These are phyloP conservation scores for Eulemur coronatus DNA, from an alignment of 2,797 vertebrate genomes.

Conservation along the genomic window DNA sequence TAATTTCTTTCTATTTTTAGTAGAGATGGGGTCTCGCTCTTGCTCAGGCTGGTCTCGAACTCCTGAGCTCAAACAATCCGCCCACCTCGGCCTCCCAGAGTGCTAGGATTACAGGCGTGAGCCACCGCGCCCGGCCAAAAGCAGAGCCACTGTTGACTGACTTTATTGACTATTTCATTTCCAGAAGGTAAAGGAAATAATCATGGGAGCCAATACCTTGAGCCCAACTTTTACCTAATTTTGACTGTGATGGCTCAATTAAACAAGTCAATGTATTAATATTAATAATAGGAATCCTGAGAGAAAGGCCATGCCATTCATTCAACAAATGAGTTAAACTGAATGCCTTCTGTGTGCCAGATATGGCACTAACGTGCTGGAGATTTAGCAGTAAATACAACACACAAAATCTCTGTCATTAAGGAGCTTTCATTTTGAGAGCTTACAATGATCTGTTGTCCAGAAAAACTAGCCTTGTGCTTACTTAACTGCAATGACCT, in stretches of 20 bases:
- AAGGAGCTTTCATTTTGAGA: neutral
- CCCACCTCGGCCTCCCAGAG: too few relatives aligned
- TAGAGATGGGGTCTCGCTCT: too few relatives aligned
- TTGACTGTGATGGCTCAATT: neutral
- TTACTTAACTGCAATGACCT: neutral
- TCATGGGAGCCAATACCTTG: neutral
- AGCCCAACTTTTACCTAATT: neutral
- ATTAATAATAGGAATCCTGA: neutral
- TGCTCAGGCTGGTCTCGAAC: too few relatives aligned
- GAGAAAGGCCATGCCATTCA: neutral
- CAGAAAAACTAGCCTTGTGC: neutral
- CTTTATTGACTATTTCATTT: neutral
- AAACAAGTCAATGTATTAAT: neutral
- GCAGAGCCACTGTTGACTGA: neutral
- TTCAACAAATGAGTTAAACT: neutral
- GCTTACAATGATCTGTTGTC: neutral
- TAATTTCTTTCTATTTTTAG: too few relatives aligned
- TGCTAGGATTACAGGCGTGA: too few relatives aligned
- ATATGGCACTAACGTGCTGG: neutral
- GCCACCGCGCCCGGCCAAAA: too few relatives aligned
- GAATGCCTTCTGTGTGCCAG: neutral
- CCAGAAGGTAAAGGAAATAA: neutral
- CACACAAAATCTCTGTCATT: neutral
- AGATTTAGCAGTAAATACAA: neutral
- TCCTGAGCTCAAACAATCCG: too few relatives aligned